These are phyloP conservation scores for Colletes gigas DNA, from an alignment of 1,140 invertebrate species.

Conservation along the genomic window DNA sequence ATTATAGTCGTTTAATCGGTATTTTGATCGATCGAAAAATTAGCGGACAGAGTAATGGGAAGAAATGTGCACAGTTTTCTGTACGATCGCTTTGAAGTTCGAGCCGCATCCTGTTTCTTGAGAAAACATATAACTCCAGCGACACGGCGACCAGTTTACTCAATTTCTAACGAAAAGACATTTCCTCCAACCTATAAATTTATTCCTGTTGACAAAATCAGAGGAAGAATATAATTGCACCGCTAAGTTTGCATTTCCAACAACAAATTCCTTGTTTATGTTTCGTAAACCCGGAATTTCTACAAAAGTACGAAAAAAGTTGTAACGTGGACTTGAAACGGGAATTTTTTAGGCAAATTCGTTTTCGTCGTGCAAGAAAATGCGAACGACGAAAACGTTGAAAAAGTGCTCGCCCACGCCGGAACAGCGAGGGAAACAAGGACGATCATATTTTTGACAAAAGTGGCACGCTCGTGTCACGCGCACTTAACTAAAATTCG, in stretches of 20 bases:
- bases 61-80: not conserved
- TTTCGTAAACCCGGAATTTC: too few species aligned
- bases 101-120: conserved; percentile 35
- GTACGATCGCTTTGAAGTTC: conserved; percentile 18
- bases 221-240: not conserved
- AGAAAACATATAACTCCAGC: conserved; percentile 28
- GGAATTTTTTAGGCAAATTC: not conserved
- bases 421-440: not conserved
- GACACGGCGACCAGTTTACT: conserved; percentile 11
- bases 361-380: not conserved
- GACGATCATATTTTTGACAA: not conserved
- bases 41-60: not conserved
- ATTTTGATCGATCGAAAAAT: not conserved
- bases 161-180: not conserved
- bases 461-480: not conserved
- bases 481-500: not conserved
- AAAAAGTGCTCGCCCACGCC: not conserved
- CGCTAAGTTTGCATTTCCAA: too few species aligned
- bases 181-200: not conserved
- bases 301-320: too few species aligned
- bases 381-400: not conserved
- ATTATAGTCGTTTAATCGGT: not conserved
- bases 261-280: too few species aligned
- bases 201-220: conserved; percentile 25
- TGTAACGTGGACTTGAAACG: not conserved